A percentile compares a stretch with the other conserved stretches of the same genome.
phyloP scores from a whole-genome alignment of 1,140 invertebrate genomes.

The Lordiphosa clarofinis region DNA sequence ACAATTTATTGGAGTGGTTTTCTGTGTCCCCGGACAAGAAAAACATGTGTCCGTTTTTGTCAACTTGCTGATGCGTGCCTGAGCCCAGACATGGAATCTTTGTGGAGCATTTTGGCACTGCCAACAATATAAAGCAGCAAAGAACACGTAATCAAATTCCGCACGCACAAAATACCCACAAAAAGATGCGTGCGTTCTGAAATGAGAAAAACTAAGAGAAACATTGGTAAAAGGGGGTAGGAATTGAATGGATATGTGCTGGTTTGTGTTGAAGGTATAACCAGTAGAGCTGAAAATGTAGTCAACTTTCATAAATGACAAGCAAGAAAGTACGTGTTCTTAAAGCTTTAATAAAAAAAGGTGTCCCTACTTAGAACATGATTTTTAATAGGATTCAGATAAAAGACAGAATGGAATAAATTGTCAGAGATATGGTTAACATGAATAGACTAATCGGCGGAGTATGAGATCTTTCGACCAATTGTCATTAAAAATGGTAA shows the following conservation, averaged over 20 bases:
- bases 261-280: not conserved
- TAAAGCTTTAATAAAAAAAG: no score
- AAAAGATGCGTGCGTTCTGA: constrained; percentile 2
- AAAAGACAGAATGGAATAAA: no score
- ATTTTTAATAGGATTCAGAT: no score
- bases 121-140: constrained; percentile 6
- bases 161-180: constrained; percentile 11
- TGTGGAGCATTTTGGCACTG: constrained; percentile 3
- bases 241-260: constrained; percentile 1
- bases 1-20: constrained; percentile 26
- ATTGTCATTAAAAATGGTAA: no score
- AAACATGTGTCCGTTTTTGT: constrained; percentile 7
- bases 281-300: no score
- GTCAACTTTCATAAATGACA: no score
- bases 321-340: no score
- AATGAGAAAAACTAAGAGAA: not conserved
- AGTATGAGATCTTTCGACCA: no score
- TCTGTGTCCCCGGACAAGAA: constrained; percentile 1
- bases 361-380: no score
- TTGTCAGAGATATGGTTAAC: no score
- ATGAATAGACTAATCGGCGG: no score
- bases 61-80: constrained; percentile 11
- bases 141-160: constrained; percentile 9
- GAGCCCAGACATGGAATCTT: constrained; percentile 7
- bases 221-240: not conserved